Percentiles rank a stretch among this genome's conserved stretches.
phyloP scores from a whole-genome alignment of 2,797 vertebrate genomes.

The Microchirus variegatus region DNA sequence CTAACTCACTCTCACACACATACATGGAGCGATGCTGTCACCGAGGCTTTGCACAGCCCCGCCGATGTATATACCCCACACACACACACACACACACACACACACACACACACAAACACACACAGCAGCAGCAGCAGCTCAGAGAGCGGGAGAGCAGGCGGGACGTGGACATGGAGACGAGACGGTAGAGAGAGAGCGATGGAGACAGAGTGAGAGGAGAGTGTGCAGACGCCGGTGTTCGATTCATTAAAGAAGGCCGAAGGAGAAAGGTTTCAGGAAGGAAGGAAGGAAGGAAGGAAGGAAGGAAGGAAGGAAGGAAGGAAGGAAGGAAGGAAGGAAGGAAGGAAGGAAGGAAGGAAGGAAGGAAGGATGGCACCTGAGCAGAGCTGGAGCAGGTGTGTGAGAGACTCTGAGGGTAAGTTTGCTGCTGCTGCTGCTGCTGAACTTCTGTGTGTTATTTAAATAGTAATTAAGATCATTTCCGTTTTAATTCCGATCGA shows the following conservation, averaged over 20 bases:
- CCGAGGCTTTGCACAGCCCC: constrained; percentile 60
- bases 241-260: constrained; percentile 37
- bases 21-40: constrained; percentile 65
- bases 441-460: constrained; percentile 21
- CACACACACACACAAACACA: too few species aligned
- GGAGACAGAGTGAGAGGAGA: constrained; percentile 39
- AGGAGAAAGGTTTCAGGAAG: constrained; percentile 49
- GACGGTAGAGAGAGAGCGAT: constrained; percentile 49
- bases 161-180: constrained; percentile 67
- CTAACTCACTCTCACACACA: constrained; percentile 61
- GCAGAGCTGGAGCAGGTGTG: constrained; percentile 44
- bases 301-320: too few species aligned
- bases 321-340: too few species aligned
- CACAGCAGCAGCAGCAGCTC: constrained; percentile 47
- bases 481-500: too few species aligned
- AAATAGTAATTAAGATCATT: not conserved
- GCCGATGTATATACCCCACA: constrained; percentile 74
- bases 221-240: constrained; percentile 47
- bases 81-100: too few species aligned
- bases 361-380: constrained; percentile 11
- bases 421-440: constrained; percentile 28
- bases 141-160: constrained; percentile 66
- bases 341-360: too few species aligned
- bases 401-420: constrained; percentile 63
- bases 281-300: not conserved